Evolutionary conservation across 2,797 vertebrate genomes (phyloP).

Genomic region (Acipenser oxyrinchus): DNA sequence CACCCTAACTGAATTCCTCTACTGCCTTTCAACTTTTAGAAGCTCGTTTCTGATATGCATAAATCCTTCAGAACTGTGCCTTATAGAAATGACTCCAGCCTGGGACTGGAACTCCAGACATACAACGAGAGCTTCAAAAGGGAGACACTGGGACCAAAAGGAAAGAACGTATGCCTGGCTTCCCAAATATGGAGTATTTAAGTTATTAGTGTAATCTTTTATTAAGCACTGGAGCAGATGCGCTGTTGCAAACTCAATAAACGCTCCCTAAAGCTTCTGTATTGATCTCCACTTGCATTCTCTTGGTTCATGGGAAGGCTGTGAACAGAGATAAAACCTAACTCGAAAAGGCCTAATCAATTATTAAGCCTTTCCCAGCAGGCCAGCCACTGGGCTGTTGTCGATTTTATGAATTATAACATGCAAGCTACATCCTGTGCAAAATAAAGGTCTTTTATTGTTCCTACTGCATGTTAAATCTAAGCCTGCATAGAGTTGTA

Average conservation of each 20-base stretch:
- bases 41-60: no score
- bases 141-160: not conserved
- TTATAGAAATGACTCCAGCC: no score
- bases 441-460: no score
- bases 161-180: conserved; percentile 5
- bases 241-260: conserved; percentile 34
- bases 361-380: not conserved
- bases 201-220: conserved; percentile 46
- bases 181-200: conserved; percentile 33
- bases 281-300: conserved; percentile 35
- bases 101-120: not conserved
- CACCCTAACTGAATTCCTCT: no score
- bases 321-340: conserved; percentile 32
- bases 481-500: no score
- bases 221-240: conserved; percentile 36
- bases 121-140: not conserved
- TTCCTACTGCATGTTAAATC: no score
- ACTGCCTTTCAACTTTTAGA: not conserved
- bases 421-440: no score
- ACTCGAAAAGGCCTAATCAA: conserved; percentile 9
- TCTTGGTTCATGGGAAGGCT: conserved; percentile 26
- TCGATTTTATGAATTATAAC: not conserved
- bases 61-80: no score
- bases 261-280: conserved; percentile 37
- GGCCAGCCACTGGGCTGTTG: not conserved